Evolutionary conservation across 2,888 invertebrate species (phyloP), one percentile per base, ranked within the genome.

Genomic region (Ophion obscuratus): DNA sequence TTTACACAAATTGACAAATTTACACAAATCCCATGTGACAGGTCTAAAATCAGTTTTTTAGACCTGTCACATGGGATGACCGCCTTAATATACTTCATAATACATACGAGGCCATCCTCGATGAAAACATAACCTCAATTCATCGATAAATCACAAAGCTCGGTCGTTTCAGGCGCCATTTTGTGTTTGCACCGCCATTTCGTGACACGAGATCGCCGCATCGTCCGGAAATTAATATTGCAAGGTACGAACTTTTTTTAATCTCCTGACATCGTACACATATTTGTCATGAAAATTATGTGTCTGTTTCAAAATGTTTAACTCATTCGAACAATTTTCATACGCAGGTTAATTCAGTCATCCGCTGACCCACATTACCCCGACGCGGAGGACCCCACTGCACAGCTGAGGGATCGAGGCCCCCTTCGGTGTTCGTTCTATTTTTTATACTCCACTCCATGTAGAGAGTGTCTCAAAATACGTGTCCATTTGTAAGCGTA

Each of bases 381-480:
- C 71, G 57, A 53, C 10, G 68, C 62, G 78, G 68, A 79, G 79
- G 68, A 57, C 68, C 61, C 57, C 68, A 78, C 68, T 68, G 62
- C 70, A 53, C 57, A 79, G 57, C 68, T 31, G 67, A 53, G 57
- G 77, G 73, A 77, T 73, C 44, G 66, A 61, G 59, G 44, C 62
- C 78, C 53, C 74, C 62, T 71, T 61, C 31, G 17, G 76, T 86
- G 53, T 71, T 81, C 75, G 84, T 88, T 87, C 82, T 88, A 90
- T 85, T 71, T 31, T 57, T 71, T 71, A 57, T 57, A 24, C 53
- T 71, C 24, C 53, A 57, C 17, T 2, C 17, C 7, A 9, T 57
- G 17, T 71, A 71, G 57, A 71, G 31, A 57, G 3, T 17, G n/a
- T 9, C 31, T 57, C 53, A 71, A 57, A 71, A 71, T 71, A 31